Conservation (phyloP, 2,888 invertebrate species). For the Vesta saturnalis region DNA sequence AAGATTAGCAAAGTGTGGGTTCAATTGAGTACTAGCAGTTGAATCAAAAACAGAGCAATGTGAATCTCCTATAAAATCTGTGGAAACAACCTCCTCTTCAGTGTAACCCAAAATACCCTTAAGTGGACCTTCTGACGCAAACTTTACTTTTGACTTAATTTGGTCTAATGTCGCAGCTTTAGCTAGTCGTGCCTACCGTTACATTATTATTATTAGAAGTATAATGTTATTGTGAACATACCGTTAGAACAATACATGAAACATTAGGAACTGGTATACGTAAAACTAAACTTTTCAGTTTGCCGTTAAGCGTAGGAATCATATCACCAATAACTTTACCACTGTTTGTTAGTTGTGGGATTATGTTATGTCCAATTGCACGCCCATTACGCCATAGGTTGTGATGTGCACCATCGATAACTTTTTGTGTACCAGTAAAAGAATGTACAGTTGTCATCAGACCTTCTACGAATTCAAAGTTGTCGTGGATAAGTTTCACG, state of each 20-base stretch:
- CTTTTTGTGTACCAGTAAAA: conserved; percentile 79
- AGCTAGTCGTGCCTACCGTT: conserved; percentile 49
- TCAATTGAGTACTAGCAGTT: conserved; percentile 79
- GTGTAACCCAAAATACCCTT: conserved; percentile 75
- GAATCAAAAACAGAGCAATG: conserved; percentile 84
- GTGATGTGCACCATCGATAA: conserved; percentile 71
- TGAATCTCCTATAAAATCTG: conserved; percentile 72
- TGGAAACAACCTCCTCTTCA: conserved; percentile 76
- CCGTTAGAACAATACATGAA: conserved; percentile 81
- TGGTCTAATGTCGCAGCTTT: conserved; percentile 71
- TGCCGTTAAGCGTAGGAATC: conserved; percentile 80
- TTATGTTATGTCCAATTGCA: conserved; percentile 77
- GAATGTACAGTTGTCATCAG: conserved; percentile 86
- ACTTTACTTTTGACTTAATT: conserved; percentile 70
- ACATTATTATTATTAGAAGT: background rate
- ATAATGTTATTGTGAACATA: conserved; percentile 53
- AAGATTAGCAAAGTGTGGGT: conserved; percentile 81
- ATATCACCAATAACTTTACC: conserved; percentile 87
- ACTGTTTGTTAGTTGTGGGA: conserved; percentile 79
- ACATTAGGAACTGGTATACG: conserved; percentile 84
- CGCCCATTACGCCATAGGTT: conserved; percentile 76
- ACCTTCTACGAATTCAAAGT: conserved; percentile 76
- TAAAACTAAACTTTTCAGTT: conserved; percentile 83
- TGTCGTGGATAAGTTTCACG: conserved; percentile 78
- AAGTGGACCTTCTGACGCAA: conserved; percentile 66